Evolutionary conservation across 2,888 invertebrate genomes (phyloP).

Genomic region (Yponomeuta plumbellus): DNA sequence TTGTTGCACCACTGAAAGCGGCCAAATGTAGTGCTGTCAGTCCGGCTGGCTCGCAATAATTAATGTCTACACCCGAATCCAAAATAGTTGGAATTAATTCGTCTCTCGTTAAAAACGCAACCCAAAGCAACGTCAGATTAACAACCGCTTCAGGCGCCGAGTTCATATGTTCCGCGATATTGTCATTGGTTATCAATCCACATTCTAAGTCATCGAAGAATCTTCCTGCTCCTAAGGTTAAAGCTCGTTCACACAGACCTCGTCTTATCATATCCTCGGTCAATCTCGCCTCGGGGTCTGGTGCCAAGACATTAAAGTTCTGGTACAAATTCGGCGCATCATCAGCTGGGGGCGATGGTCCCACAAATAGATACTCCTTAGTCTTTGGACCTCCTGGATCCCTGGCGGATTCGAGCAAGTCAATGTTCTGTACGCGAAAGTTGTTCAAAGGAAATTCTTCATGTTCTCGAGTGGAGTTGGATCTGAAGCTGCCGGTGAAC

Average conservation of each 20-base stretch:
- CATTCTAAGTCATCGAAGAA: slow-evolving; percentile 86
- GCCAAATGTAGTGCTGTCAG: slow-evolving; percentile 85
- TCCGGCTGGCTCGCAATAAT: slow-evolving; percentile 83
- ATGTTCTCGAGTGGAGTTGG: slow-evolving; percentile 45
- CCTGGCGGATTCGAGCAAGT: slow-evolving; percentile 79
- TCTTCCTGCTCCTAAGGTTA: slow-evolving; percentile 78
- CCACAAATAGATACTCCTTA: slow-evolving; percentile 86
- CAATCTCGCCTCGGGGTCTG: slow-evolving; percentile 81
- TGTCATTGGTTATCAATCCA: slow-evolving; percentile 78
- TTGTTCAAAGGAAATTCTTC: slow-evolving; percentile 78
- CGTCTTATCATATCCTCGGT: slow-evolving; percentile 83
- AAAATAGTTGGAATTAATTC: slow-evolving; percentile 82
- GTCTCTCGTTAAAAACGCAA: slow-evolving; percentile 82
- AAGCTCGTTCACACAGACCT: slow-evolving; percentile 83
- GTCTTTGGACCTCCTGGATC: slow-evolving; percentile 63
- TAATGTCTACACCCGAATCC: slow-evolving; percentile 81
- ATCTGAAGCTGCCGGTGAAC: slow-evolving; percentile 63
- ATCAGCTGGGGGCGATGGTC: slow-evolving; percentile 87
- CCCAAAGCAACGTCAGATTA: slow-evolving; percentile 83
- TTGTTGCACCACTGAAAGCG: slow-evolving; percentile 84
- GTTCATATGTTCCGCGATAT: slow-evolving; percentile 74
- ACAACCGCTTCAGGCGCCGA: slow-evolving; percentile 81
- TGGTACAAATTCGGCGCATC: slow-evolving; percentile 87
- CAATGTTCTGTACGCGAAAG: slow-evolving; percentile 55
- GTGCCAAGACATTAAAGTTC: slow-evolving; percentile 82